Evolutionary conservation across 2,888 invertebrate species (phyloP).

Genomic region (Graphium colonna): DNA sequence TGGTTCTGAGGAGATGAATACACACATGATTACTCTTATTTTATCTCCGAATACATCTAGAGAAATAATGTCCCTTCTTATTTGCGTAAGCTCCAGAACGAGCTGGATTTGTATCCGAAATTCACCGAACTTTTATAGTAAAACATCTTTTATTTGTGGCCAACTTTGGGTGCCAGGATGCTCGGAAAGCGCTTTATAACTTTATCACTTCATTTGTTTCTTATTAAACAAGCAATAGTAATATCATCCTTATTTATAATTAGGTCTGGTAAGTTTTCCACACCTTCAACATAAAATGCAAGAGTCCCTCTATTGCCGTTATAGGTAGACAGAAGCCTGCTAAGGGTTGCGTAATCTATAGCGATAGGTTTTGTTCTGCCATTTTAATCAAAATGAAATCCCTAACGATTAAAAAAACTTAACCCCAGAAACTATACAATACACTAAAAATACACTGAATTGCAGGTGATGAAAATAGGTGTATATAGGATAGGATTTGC

Average conservation of each 20-base stretch:
- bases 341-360: not conserved
- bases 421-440: not conserved
- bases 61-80: not conserved
- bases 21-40: not conserved
- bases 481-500: not conserved
- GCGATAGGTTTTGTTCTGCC: conserved; percentile 1
- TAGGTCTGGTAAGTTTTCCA: not conserved
- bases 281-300: not conserved
- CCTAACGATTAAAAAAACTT: too few species aligned
- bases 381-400: not conserved
- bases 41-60: not conserved
- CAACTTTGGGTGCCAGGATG: not conserved
- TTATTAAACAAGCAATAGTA: too few species aligned
- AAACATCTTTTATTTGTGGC: not conserved
- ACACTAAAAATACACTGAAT: not conserved
- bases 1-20: not conserved
- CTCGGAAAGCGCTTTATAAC: not conserved
- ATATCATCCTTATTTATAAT: not conserved
- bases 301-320: not conserved
- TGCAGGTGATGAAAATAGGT: not conserved
- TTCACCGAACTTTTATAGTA: not conserved
- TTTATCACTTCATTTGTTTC: not conserved
- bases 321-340: conserved; percentile 21
- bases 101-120: not conserved
- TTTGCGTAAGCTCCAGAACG: not conserved